Conservation (phyloP, 2,797 vertebrate genomes). For the Poecilia gillii region DNA sequence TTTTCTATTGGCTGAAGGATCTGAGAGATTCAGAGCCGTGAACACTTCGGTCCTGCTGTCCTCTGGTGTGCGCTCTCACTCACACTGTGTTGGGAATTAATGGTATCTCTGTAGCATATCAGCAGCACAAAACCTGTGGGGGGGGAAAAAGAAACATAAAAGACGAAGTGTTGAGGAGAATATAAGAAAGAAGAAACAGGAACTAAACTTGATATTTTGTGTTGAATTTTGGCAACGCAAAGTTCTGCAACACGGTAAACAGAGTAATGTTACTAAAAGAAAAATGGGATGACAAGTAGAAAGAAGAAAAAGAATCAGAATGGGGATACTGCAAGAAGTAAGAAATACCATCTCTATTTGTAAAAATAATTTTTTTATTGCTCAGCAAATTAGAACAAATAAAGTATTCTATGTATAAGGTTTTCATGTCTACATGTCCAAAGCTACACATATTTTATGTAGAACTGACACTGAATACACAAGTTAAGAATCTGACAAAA, state of each 20-base stretch:
- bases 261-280: conserved; percentile 57
- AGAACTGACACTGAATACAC: background rate
- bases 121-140: conserved; percentile 60
- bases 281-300: conserved; percentile 60
- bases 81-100: conserved; percentile 74
- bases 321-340: conserved; percentile 67
- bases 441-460: background rate
- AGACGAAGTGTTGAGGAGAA: conserved; percentile 32
- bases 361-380: background rate
- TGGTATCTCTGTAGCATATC: conserved; percentile 73
- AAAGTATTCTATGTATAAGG: background rate
- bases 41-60: conserved; percentile 69
- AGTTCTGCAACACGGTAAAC: conserved; percentile 36
- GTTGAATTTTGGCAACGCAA: conserved; percentile 49
- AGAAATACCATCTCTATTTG: conserved; percentile 5
- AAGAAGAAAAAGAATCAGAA: conserved; percentile 74
- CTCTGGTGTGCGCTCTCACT: conserved; percentile 63
- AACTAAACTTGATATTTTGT: conserved; percentile 55
- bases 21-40: conserved; percentile 69
- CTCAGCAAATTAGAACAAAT: background rate
- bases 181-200: conserved; percentile 49
- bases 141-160: conserved; percentile 58
- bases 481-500: background rate
- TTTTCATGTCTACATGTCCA: background rate
- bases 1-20: conserved; percentile 76